Conservation (phyloP, 2,888 invertebrate species). For the Tromatobia lineatoria region DNA sequence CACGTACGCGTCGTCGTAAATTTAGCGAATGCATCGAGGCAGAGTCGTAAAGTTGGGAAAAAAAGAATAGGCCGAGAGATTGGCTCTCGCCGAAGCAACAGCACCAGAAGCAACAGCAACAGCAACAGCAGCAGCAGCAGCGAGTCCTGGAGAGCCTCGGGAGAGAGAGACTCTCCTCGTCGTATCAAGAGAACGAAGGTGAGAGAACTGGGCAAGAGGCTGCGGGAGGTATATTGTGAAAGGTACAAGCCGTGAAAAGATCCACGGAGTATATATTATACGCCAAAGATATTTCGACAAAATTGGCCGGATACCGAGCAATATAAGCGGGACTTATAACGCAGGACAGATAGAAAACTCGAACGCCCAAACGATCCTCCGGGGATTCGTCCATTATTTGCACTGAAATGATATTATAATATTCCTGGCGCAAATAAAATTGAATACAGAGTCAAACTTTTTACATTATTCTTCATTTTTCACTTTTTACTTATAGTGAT, state of each 20-base stretch:
- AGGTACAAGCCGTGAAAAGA: conserved; percentile 62
- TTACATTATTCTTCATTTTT: background rate
- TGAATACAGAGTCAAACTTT: no score
- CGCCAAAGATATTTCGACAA: conserved; percentile 28
- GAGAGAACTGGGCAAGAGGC: conserved; percentile 60
- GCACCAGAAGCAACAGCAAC: conserved; percentile 40
- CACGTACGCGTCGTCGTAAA: conserved; percentile 78
- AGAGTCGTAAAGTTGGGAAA: conserved; percentile 74
- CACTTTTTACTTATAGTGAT: no score
- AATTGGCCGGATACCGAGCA: conserved; percentile 38
- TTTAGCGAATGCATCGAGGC: conserved; percentile 77
- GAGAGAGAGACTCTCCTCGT: conserved; percentile 54
- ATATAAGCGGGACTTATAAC: conserved; percentile 22
- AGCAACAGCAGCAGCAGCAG: conserved; percentile 55
- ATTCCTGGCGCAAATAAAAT: conserved; percentile 21
- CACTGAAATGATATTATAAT: conserved; percentile 77
- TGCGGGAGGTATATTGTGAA: conserved; percentile 66
- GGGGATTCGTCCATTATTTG: conserved; percentile 73
- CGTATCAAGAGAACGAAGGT: conserved; percentile 54
- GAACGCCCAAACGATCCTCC: conserved; percentile 55
- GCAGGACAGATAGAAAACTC: conserved; percentile 45
- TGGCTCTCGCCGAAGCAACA: conserved; percentile 29
- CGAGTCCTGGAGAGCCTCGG: conserved; percentile 68
- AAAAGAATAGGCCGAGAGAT: conserved; percentile 67
- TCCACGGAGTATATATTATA: conserved; percentile 38